Evolutionary conservation across 2,888 invertebrate species (phyloP), one percentile per base, ranked within the genome.

Genomic region (Hartigia nigra): DNA sequence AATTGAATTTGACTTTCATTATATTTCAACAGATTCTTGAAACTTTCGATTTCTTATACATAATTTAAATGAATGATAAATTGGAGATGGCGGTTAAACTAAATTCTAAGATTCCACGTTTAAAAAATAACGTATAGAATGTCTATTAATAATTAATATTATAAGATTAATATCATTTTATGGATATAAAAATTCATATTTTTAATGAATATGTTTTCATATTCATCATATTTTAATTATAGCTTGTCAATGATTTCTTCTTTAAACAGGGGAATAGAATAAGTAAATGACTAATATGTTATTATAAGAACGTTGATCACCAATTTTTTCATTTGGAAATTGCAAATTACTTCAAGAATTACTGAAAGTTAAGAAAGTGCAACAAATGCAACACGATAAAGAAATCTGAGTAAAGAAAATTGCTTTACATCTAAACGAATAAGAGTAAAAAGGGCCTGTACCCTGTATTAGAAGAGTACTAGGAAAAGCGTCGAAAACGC

Each of bases 401-500:
- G 39, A 55, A 23, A 55, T 55, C 23, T 23, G 23, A 55, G 9
- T 23, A 23, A 55, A 23, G 14, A 55, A 2, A 55, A 55, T 55
- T 2, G 23, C 14, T 55, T 23, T 23, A 23, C 14, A 55, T 55
- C 23, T 55, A 55, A 55, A 55, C 2, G 39, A 9, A 55, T 55
- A 23, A 55, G 23, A 55, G 23, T 14, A 23, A 23, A 55, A 2
- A 55, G 14, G 14, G 39, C 14, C 14, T 5, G 23, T 55, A 55
- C 1, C 39, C 39, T 2, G 9, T 55, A 23, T 55, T 9, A 55
- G 9, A 55, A 9, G 39, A 23, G 39, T 55, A 55, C 5, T 55
- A 55, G 23, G 5, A 5, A 55, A 55, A 55, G 23, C 39, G 39
- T 9, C 23, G 39, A 55, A 72, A 81, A 78, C 83, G 88, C 88